Base-by-base conservation (phyloP, 2,797 vertebrate genomes). In the Monodelphis domestica region DNA sequence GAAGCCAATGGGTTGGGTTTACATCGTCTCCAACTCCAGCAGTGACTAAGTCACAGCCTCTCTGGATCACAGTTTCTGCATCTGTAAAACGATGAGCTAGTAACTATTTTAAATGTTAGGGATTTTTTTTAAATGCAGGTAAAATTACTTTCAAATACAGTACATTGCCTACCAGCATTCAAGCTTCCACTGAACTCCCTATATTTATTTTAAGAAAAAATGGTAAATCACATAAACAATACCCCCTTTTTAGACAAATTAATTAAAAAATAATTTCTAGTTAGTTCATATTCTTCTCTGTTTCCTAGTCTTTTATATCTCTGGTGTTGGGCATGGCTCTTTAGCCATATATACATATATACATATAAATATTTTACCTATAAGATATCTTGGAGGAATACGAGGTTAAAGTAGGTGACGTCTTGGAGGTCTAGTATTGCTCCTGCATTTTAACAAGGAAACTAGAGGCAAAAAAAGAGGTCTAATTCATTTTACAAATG, bases 51-150 rank as follows among this genome's bases (percentile, higher is more conserved):
- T n/a, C 14, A n/a, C 59, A n/a, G 6, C 33, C 33, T 63, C 12
- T 59, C 59, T 38, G 5, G 63, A 2, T 5, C 63, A 70, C 7
- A 70, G n/a, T 38, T 24, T 70, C 2, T 70, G 6, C 6, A 38
- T 70, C 63, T 70, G 6, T 70, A 70, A 70, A 70, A 70, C 70
- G n/a, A 70, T 70, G 15, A 38, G 63, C 70, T 15, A 38, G 17
- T 70, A 70, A 70, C 63, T 38, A 59, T 33, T 17, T 9, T 21
- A 9, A n/a, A 70, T 38, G 33, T n/a, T 70, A 21, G 26, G 55
- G 7, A 3, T 33, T n/a, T 91, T 95, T 57, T 91, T 17, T 59
- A 94, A 93, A 95, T 91, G 54, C 11, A 91, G 88, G 93, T 88
- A 78, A 92, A 70, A 87, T 90, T 93, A 33, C 90, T 78, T 90